Percentiles rank a stretch among this genome's conserved stretches.
Evolutionary conservation across 2,888 invertebrate genomes (phyloP).

Genomic region (Eupithecia vulgata): DNA sequence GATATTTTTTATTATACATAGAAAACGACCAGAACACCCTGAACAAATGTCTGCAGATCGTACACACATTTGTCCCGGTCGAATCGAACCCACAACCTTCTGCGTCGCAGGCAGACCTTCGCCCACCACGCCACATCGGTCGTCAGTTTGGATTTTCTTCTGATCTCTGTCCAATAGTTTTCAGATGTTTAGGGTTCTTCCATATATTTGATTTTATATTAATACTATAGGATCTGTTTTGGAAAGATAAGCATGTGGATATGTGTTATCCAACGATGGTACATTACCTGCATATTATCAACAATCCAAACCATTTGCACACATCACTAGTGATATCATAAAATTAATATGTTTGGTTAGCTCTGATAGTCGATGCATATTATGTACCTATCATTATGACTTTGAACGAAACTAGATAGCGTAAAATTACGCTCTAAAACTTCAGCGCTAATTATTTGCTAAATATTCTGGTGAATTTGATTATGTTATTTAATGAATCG

Average conservation of each 20-base stretch:
- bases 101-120: no score
- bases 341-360: constrained; percentile 6
- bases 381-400: background rate
- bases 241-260: background rate
- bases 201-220: background rate
- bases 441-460: background rate
- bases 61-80: no score
- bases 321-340: background rate
- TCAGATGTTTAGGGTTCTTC: background rate
- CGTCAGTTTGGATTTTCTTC: no score
- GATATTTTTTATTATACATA: no score
- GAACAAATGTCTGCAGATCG: no score
- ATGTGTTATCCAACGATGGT: background rate
- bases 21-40: no score
- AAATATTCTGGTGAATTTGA: background rate
- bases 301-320: constrained; percentile 2
- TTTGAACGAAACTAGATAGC: background rate
- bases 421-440: background rate
- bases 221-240: background rate
- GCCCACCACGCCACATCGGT: no score
- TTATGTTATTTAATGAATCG: background rate
- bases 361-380: background rate
- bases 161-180: no score
- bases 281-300: background rate
- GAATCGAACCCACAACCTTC: no score